Percentiles rank a stretch among this genome's conserved stretches.
Evolutionary conservation across 1,140 invertebrate species (phyloP).

Genomic region (Megathymus violae): DNA sequence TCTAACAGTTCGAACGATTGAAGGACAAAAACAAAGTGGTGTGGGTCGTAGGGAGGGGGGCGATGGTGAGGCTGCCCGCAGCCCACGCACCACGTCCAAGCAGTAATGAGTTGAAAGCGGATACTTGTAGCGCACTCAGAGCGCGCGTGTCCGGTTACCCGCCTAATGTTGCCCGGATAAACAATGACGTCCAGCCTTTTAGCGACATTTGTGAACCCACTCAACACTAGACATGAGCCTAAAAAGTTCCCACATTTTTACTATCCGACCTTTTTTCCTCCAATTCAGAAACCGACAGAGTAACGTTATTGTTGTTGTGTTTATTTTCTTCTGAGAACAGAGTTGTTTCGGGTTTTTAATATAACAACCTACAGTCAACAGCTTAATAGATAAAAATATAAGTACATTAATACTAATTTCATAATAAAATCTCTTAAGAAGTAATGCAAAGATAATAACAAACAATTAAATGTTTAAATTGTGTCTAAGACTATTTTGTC

Average conservation of each 20-base stretch:
- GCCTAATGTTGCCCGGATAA: conserved; percentile 82
- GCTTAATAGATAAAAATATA: no score
- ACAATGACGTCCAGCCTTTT: conserved; percentile 83
- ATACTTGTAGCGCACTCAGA: conserved; percentile 83
- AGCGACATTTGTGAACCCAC: conserved; percentile 82
- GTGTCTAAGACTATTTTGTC: no score
- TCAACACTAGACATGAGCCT: conserved; percentile 79
- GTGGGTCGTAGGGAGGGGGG: conserved; percentile 49
- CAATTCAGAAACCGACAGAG: conserved; percentile 17
- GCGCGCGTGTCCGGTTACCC: conserved; percentile 81
- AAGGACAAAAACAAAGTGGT: conserved; percentile 71
- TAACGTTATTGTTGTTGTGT: conserved; percentile 14
- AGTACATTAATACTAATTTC: no score
- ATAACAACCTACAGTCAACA: no score
- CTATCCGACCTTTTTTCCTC: conserved; percentile 62
- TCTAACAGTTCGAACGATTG: conserved; percentile 78
- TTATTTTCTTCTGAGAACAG: background rate
- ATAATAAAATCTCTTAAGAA: no score
- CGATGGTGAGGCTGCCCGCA: conserved; percentile 33
- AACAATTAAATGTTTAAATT: no score
- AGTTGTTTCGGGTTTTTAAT: no score
- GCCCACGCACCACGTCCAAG: conserved; percentile 80
- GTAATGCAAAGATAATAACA: no score
- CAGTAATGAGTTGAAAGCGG: conserved; percentile 83
- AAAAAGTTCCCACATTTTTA: conserved; percentile 78